Conservation (phyloP, 2,888 invertebrate species). For the Apocheima hispidaria region DNA sequence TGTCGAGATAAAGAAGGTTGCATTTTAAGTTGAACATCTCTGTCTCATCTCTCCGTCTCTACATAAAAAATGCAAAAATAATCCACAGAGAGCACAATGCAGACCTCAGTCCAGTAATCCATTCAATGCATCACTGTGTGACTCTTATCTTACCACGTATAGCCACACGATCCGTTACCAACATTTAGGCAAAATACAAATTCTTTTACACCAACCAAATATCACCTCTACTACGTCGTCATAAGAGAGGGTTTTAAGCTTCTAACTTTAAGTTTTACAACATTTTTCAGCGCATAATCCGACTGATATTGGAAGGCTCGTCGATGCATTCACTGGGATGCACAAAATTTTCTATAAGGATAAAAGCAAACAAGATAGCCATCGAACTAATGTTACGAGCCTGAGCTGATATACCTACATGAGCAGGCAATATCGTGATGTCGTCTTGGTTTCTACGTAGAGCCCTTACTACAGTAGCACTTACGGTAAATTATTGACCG, state of each 20-base stretch:
- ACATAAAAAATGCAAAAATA: conserved; percentile 18
- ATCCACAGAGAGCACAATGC: conserved; percentile 57
- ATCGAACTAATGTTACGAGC: conserved; percentile 75
- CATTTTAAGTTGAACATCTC: neutral
- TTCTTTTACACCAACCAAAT: conserved; percentile 61
- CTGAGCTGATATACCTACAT: conserved; percentile 31
- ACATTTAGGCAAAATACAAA: conserved; percentile 84
- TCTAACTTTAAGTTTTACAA: conserved; percentile 62
- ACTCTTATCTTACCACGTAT: conserved; percentile 79
- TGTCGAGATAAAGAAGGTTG: too few species aligned
- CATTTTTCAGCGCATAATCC: conserved; percentile 81
- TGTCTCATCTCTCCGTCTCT: neutral
- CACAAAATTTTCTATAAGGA: conserved; percentile 86
- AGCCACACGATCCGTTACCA: conserved; percentile 82
- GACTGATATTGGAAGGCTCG: conserved; percentile 83
- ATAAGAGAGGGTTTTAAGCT: conserved; percentile 59
- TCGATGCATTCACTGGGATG: conserved; percentile 83
- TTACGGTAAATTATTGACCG: too few species aligned
- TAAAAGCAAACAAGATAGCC: conserved; percentile 85
- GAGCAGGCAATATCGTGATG: conserved; percentile 16
- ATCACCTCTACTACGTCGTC: conserved; percentile 53
- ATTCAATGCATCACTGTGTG: conserved; percentile 82
- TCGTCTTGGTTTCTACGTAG: conserved; percentile 10
- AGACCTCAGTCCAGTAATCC: conserved; percentile 73
- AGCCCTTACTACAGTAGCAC: neutral